Conservation (phyloP, 2,888 invertebrate species). For the Rhagophthalmus giganteus region DNA sequence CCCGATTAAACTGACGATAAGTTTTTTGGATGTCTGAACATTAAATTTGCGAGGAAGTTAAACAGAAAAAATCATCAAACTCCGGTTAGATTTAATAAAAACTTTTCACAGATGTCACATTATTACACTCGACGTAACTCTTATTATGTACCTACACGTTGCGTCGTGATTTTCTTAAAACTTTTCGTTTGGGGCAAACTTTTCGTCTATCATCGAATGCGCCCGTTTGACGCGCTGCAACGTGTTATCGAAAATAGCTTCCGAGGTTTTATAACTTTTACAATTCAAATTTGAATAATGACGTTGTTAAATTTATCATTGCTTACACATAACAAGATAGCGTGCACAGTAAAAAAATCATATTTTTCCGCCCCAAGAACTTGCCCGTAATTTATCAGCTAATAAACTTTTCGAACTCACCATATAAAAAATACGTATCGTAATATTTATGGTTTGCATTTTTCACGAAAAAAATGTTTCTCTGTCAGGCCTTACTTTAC, state of each 20-base stretch:
- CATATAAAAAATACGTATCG: constrained; percentile 22
- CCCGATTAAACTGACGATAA: too few species aligned
- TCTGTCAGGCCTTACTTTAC: constrained; percentile 47
- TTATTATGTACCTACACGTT: constrained; percentile 10
- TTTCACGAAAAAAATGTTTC: constrained; percentile 33
- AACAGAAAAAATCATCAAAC: too few species aligned
- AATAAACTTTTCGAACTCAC: constrained; percentile 26
- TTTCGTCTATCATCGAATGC: constrained; percentile 11
- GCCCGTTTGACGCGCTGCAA: constrained; percentile 5
- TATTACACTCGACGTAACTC: constrained; percentile 14
- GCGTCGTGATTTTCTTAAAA: constrained; percentile 14
- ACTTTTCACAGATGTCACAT: constrained; percentile 5
- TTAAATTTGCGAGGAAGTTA: too few species aligned
- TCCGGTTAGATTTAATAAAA: constrained; percentile 2
- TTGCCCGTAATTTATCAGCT: constrained; percentile 20
- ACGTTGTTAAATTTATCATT: constrained; percentile 6
- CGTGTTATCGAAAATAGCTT: constrained; percentile 9
- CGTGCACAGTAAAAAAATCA: constrained; percentile 14
- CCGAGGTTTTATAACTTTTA: constrained; percentile 3
- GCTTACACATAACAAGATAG: constrained; percentile 5
- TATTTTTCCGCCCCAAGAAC: constrained; percentile 11
- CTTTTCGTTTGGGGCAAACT: constrained; percentile 7
- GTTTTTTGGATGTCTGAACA: too few species aligned
- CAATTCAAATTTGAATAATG: constrained; percentile 12
- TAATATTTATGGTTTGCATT: constrained; percentile 29